Evolutionary conservation across 2,797 vertebrate genomes (phyloP).

Genomic region (Sphenopsis melanotis): DNA sequence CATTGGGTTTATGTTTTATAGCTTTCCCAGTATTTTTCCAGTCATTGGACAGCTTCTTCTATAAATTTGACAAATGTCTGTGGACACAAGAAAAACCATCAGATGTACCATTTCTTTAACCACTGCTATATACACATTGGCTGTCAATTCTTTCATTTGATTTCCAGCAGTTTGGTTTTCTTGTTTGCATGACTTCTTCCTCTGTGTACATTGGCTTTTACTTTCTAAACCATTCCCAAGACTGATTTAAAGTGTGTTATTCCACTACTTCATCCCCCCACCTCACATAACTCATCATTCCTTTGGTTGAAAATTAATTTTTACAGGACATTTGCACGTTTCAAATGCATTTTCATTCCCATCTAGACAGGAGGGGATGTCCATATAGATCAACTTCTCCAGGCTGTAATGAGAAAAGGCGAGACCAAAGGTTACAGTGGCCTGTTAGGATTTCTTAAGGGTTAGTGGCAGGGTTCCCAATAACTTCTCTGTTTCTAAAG

Average conservation of each 20-base stretch:
- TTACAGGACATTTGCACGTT: not conserved
- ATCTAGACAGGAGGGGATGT: not conserved
- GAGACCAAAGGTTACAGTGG: not conserved
- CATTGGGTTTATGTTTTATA: not conserved
- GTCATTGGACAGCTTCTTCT: not conserved
- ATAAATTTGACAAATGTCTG: not conserved
- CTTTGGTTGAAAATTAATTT: not conserved
- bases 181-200: not conserved
- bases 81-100: not conserved
- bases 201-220: not conserved
- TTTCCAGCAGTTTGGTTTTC: not conserved
- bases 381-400: not conserved
- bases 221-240: not conserved
- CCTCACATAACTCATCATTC: not conserved
- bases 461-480: not conserved
- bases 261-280: rapidly evolving
- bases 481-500: not conserved
- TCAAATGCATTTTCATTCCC: not conserved
- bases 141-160: not conserved
- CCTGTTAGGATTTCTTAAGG: not conserved
- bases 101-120: not conserved
- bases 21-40: not conserved
- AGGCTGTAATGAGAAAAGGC: not conserved
- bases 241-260: not conserved
- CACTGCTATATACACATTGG: not conserved